phyloP scores from a whole-genome alignment of 2,113 vertebrate species.

The Cygnus buccinator region DNA sequence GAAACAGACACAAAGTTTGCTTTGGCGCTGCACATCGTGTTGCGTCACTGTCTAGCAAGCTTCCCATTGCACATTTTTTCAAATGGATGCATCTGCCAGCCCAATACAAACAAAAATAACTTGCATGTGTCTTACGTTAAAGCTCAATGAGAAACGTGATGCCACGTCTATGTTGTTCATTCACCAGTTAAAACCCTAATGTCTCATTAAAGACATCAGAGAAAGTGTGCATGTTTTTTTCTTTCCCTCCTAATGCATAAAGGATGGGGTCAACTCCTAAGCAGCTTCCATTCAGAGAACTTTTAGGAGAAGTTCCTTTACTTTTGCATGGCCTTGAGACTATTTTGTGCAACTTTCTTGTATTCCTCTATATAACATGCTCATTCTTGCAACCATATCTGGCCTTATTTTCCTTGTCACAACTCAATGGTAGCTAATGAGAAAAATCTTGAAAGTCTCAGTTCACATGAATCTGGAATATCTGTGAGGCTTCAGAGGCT shows the following conservation, averaged over 20 bases:
- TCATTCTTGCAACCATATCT: not conserved
- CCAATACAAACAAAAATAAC: constrained; percentile 40
- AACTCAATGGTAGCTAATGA: not conserved
- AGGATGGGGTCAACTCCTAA: not conserved
- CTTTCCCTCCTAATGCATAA: not conserved
- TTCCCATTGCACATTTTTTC: constrained; percentile 43
- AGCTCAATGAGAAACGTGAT: not conserved
- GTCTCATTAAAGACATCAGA: not conserved
- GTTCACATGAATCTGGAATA: not conserved
- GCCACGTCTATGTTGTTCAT: not conserved
- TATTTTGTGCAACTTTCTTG: not conserved
- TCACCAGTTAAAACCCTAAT: not conserved
- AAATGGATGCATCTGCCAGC: constrained; percentile 36
- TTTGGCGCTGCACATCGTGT: constrained; percentile 10
- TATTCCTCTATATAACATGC: not conserved
- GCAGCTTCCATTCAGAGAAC: not conserved
- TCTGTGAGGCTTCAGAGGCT: not conserved
- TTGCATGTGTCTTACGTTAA: constrained; percentile 52
- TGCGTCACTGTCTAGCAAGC: constrained; percentile 60
- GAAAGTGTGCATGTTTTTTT: not conserved
- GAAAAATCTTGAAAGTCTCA: not conserved
- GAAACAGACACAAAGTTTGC: constrained; percentile 62
- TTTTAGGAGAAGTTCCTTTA: not conserved
- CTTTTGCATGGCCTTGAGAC: not conserved
- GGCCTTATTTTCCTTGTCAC: not conserved